Evolutionary conservation across 2,113 vertebrate genomes (phyloP), one percentile per base, ranked within the genome.

Genomic region (Eublepharis macularius): DNA sequence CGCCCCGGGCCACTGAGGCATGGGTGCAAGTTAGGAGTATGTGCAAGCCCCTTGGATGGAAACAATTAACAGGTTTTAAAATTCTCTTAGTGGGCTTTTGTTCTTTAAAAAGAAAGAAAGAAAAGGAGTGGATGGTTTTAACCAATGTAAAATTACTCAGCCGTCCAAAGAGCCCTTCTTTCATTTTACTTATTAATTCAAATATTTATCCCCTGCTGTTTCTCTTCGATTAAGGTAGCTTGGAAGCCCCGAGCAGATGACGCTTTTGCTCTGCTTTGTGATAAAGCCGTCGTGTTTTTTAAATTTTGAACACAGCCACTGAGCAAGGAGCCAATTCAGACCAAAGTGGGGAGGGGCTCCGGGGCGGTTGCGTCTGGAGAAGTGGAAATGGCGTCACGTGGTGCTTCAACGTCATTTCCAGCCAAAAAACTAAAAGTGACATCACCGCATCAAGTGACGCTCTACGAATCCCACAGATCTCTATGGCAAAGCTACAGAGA

Each of bases 51-150:
- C n/a, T 0, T 2, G 83, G 76, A 82, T 89, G 85, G 88, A 90
- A 92, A 90, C 82, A 19, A 93, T 88, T 80, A 85, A 86, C 69
- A 66, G 32, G 47, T 75, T 90, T 87, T 68, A n/a, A 65, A 88
- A 76, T 36, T 54, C 66, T 86, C 36, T 10, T 60, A 63, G 76
- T 54, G 4, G 6, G 5, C 78, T 80, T 14, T 65, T 34, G 10
- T 43, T 68, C 79, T 81, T 34, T n/a, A 69, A 69, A 81, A 68
- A 81, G 43, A 26, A 13, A 1, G 4, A 36, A 12, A 26, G 9
- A 43, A 24, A 2, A 57, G 17, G 54, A 17, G 54, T 5, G 14
- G 19, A 21, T 24, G 21, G 54, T 24, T 57, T 24, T 24, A 21
- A 54, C 17, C 51, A 14, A 3, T 54, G 51, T 19, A 19, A n/a